phyloP scores from a whole-genome alignment of 2,113 vertebrate genomes.

The Bubo blakistoni region DNA sequence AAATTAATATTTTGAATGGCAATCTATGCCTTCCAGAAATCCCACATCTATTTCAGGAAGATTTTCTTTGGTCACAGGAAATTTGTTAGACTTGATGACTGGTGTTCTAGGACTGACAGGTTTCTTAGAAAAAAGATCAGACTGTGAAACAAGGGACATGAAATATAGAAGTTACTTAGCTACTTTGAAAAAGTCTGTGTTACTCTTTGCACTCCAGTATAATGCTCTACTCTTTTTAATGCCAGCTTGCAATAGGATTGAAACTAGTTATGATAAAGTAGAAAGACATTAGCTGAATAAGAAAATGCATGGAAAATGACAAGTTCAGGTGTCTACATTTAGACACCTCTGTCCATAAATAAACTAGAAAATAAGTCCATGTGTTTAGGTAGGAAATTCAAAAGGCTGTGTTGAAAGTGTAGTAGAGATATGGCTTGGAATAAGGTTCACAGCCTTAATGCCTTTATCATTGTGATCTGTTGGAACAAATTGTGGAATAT shows the following conservation, averaged over 20 bases:
- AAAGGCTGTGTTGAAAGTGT: background rate
- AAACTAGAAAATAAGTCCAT: background rate
- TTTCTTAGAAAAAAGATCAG: background rate
- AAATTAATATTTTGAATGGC: background rate
- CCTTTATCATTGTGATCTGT: background rate
- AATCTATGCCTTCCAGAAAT: background rate
- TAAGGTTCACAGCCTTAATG: background rate
- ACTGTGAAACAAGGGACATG: background rate
- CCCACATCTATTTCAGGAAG: background rate
- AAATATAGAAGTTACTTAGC: background rate
- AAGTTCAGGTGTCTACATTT: background rate
- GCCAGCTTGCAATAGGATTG: background rate
- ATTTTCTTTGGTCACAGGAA: background rate
- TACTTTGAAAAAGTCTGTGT: background rate
- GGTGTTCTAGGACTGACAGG: background rate
- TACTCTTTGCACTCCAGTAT: background rate
- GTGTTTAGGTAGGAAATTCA: background rate
- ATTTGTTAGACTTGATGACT: background rate
- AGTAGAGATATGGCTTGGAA: background rate
- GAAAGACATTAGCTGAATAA: background rate
- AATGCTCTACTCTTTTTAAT: background rate
- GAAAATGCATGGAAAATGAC: background rate
- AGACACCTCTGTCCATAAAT: background rate
- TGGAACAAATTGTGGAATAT: background rate
- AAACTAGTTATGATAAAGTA: background rate